Evolutionary conservation across 2,888 invertebrate genomes (phyloP).

Genomic region (Flabesymbios commensalis): DNA sequence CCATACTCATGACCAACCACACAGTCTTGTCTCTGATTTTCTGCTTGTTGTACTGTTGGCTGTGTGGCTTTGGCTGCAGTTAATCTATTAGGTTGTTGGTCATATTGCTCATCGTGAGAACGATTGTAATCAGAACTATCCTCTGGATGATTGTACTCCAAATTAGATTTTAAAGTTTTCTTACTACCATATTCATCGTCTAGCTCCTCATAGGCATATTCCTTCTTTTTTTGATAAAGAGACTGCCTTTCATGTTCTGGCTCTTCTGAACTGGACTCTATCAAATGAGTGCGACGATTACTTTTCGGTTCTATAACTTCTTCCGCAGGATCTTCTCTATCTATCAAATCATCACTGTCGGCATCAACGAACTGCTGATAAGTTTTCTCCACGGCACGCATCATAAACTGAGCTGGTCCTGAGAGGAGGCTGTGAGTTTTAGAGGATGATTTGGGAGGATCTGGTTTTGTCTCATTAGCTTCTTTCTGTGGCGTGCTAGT

Average conservation of each 20-base stretch:
- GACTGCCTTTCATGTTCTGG: constrained; percentile 62
- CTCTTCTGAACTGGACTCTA: constrained; percentile 54
- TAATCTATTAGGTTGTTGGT: too few species aligned
- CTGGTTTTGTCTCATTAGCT: constrained; percentile 1
- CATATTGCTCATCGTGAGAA: constrained; percentile 6
- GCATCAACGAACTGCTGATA: constrained; percentile 73
- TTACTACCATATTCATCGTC: constrained; percentile 57
- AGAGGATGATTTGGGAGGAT: background rate
- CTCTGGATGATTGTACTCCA: background rate
- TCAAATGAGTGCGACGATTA: background rate
- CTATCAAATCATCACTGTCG: constrained; percentile 50
- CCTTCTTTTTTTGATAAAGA: constrained; percentile 47
- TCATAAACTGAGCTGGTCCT: constrained; percentile 38
- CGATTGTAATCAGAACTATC: constrained; percentile 6
- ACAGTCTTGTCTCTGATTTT: constrained; percentile 37
- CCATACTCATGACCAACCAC: constrained; percentile 78
- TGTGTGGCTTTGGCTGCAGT: background rate
- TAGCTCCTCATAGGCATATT: constrained; percentile 52
- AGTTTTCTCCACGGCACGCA: constrained; percentile 60
- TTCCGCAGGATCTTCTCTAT: constrained; percentile 19
- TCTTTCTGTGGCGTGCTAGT: constrained; percentile 2
- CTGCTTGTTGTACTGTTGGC: too few species aligned
- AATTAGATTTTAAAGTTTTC: constrained; percentile 1
- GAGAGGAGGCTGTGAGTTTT: background rate
- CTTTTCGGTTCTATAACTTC: background rate